phyloP scores from a whole-genome alignment of 2,797 vertebrate species.

The Emys orbicularis region DNA sequence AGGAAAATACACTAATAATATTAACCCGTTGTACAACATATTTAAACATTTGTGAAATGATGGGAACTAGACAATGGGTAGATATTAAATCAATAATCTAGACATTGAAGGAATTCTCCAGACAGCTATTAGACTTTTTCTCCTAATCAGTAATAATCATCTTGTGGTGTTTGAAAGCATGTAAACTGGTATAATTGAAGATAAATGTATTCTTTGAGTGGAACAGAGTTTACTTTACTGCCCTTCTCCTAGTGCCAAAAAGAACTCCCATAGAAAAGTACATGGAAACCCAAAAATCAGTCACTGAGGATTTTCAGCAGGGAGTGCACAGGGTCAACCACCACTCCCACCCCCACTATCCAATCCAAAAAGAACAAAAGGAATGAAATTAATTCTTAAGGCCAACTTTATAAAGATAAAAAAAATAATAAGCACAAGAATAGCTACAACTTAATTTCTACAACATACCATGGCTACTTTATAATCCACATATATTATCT shows the following conservation, averaged over 20 bases:
- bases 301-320: background rate
- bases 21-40: background rate
- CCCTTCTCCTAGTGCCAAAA: background rate
- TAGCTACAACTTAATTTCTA: background rate
- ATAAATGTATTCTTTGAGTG: no score
- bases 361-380: background rate
- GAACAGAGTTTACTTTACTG: background rate
- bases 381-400: background rate
- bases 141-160: conserved; percentile 64
- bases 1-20: background rate
- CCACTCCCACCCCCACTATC: background rate
- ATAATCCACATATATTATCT: background rate
- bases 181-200: background rate
- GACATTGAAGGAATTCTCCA: conserved; percentile 22
- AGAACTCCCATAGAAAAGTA: background rate
- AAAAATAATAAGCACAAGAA: background rate
- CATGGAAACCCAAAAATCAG: background rate
- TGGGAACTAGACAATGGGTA: conserved; percentile 33
- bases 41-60: conserved; percentile 11
- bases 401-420: background rate
- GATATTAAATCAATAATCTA: conserved; percentile 71
- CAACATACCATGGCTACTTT: background rate
- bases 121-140: conserved; percentile 58
- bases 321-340: background rate
- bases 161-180: conserved; percentile 25